Conservation (phyloP, 2,888 invertebrate species). For the Sphaerophoria rueppellii region DNA sequence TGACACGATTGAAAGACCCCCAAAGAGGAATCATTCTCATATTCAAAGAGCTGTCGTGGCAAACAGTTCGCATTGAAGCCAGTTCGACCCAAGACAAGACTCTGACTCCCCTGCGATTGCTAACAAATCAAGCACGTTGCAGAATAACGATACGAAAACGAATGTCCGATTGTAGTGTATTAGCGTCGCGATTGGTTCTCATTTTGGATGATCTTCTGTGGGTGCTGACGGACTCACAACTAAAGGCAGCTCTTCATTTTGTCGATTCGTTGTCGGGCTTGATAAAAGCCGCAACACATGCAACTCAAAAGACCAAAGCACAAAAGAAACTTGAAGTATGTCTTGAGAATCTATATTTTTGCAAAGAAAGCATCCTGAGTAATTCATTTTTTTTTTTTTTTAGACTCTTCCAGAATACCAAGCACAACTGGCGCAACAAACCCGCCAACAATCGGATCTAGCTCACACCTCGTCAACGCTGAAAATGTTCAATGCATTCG, state of each 20-base stretch:
- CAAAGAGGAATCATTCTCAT: conserved; percentile 94
- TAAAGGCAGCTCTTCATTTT: conserved; percentile 95
- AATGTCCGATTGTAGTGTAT: conserved; percentile 94
- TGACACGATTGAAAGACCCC: conserved; percentile 95
- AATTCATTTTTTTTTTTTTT: conserved; percentile 50
- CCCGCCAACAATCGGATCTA: conserved; percentile 79
- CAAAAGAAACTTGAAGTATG: conserved; percentile 90
- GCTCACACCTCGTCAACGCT: conserved; percentile 81
- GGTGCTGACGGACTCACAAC: conserved; percentile 97
- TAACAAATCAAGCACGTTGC: conserved; percentile 97
- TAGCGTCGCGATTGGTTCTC: conserved; percentile 95
- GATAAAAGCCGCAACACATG: conserved; percentile 90
- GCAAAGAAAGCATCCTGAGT: conserved; percentile 34
- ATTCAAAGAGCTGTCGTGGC: conserved; percentile 99
- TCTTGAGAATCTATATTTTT: conserved; percentile 25
- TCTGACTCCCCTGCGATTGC: conserved; percentile 93
- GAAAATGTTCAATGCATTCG: conserved; percentile 91
- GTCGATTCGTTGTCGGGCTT: conserved; percentile 92
- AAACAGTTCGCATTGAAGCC: conserved; percentile 97
- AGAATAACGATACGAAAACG: conserved; percentile 97
- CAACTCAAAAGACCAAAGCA: conserved; percentile 91
- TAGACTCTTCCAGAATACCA: conserved; percentile 88
- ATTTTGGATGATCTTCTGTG: conserved; percentile 98
- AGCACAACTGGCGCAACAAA: conserved; percentile 87
- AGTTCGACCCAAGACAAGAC: conserved; percentile 90